Evolutionary conservation across 2,113 vertebrate species (phyloP), one percentile per base, ranked within the genome.

Genomic region (Heterotis niloticus): DNA sequence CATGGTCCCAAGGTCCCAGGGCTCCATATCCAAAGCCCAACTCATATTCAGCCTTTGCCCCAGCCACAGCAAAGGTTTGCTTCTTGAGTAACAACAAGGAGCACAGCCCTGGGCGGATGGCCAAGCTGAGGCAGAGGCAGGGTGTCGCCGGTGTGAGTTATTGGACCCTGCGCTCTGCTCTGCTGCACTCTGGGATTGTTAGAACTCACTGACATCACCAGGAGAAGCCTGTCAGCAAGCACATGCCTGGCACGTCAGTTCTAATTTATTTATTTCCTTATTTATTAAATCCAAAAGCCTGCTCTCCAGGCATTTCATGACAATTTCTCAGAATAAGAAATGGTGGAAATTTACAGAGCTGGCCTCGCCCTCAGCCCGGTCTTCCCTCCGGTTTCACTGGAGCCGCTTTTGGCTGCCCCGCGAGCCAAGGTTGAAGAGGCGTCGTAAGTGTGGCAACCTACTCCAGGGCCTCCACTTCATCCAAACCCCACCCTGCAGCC

Each of bases 261-360:
- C 34, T 29, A 59, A 17, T 60, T 75, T 60, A 13, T 59, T 75
- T 16, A 74, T 17, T 73, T 57, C 51, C 44, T 57, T 54, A n/a
- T 74, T 56, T 28, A 74, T 74, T 59, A 3, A 74, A 23, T 29
- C 60, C 13, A 29, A 64, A 11, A 65, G 60, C 44, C 60, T 18
- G 11, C 28, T 24, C n/a, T 64, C 17, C 28, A 44, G 18, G 28
- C 16, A 1, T 70, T 29, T 44, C 13, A 59, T 79, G 24, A 75
- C 17, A 51, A 68, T 59, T 74, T 74, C 71, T 59, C 71, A 74
- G 54, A 59, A 74, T 74, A 54, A 59, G 54, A 26, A 54, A 59
- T 74, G 71, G 14, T 24, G 24, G 24, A 16, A 23, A 54, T 17
- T 62, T 44, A 44, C 7, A 7, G 34, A 44, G 34, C 34, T 44